Evolutionary conservation across 2,113 vertebrate species (phyloP), one percentile per base, ranked within the genome.

Genomic region (Xerus inauris): DNA sequence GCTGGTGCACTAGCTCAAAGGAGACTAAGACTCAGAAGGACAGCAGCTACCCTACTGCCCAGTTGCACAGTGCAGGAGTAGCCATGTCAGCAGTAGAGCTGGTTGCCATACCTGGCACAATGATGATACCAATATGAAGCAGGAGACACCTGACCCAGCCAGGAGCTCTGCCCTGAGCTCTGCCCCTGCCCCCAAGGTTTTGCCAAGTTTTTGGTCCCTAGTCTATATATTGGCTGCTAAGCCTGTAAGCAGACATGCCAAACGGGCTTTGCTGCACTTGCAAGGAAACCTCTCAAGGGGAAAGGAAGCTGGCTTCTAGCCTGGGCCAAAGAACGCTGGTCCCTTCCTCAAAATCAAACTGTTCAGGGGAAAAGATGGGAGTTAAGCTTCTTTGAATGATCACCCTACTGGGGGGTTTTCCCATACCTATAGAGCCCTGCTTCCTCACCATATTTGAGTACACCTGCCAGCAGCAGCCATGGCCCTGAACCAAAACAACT

Each of bases 221-320:
- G 32, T 87, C 87, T 86, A 12, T 82, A 32, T 54, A 16, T 77
- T 89, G 64, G 14, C 54, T 91, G 51, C 9, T 71, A 75, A 81
- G 16, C 30, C 73, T 32, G 77, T 54, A 84, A 89, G 26, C 8
- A 76, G 28, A n/a, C 30, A n/a, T 35, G 26, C 65, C 12, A 28
- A 91, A 82, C 47, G 35, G 40, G 8, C 9, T 91, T 91, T 64
- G 42, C 47, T 91, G 64, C 77, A 96, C 38, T 81, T 84, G 87
- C 17, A 95, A 7, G n/a, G 40, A 90, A 95, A 80, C 28, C 75
- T 47, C 51, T 79, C 45, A 38, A 30, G 72, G 42, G 40, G 47
- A n/a, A 89, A 85, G 26, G 14, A 49, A 47, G 32, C 17, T 77
- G 59, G 45, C 30, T 91, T 90, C 26, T 30, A 90, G 47, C 5